Base-by-base conservation (phyloP, 2,888 invertebrate genomes). In the Lapara coniferarum region DNA sequence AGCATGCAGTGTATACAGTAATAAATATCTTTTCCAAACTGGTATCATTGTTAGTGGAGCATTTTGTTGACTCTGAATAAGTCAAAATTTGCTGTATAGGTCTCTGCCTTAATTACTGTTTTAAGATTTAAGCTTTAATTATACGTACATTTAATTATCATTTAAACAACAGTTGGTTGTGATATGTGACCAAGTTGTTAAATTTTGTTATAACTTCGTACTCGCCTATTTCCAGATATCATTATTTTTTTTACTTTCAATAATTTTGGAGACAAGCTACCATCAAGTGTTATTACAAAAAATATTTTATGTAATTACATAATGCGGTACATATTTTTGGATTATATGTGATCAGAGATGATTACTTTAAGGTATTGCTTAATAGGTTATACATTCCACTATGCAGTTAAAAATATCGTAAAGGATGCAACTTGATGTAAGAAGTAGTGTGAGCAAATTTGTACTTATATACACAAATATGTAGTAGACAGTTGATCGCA, bases 101-200 rank as follows among this genome's bases (percentile, higher is more conserved):
- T 10, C 55, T 55, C 13, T 55, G 84, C 84, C 84, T 83, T 83
- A 81, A 80, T 79, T 80, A 72, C 75, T 73, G 72, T 44, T 70
- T 67, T 58, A 69, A 71, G 71, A 68, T 68, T 69, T 66, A 69
- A 76, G 75, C 74, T 77, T 77, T 77, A 77, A 76, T 58, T 66
- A 57, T 51, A 67, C 49, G 68, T 68, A 44, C 37, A n/a, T 58
- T 37, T 10, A 37, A 16, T 49, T 19, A 46, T 63, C 49, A 49
- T 63, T 63, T 19, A 63, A 16, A 19, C 46, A 63, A n/a, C 16
- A 63, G 46, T 49, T 25, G 10, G 49, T 44, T 10, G 16, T 16
- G n/a, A 46, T 8, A 37, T 37, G 55, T 56, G 56, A 56, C 5
- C 46, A 13, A 49, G 19, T 25, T 59, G 16, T 63, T 49, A 63